Conservation (phyloP, 1,140 invertebrate species). For the Arctopsyche grandis region DNA sequence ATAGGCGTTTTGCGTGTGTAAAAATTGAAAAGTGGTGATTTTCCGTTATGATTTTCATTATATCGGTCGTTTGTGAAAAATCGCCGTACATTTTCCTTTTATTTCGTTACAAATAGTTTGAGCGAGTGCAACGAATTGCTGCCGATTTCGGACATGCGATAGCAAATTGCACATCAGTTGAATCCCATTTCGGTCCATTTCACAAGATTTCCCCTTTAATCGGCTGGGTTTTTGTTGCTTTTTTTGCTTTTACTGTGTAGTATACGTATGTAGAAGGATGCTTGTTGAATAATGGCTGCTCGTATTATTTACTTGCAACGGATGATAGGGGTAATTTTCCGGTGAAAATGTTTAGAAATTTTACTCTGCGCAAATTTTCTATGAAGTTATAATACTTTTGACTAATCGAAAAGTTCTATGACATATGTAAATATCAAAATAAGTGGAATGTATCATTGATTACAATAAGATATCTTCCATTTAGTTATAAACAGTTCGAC, state of each 20-base stretch:
- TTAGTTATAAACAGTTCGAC: too few relatives aligned
- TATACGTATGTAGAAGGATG: not conserved
- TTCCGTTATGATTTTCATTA: not conserved
- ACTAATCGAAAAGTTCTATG: too few relatives aligned
- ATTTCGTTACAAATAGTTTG: conserved; percentile 23
- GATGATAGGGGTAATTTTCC: too few relatives aligned
- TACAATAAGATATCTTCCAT: too few relatives aligned
- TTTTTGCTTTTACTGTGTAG: not conserved
- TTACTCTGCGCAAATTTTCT: too few relatives aligned
- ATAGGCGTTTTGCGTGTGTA: too few relatives aligned
- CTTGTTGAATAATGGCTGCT: too few relatives aligned
- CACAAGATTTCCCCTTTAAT: conserved; percentile 23
- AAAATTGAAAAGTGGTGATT: not conserved
- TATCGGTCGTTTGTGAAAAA: not conserved
- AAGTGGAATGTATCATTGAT: too few relatives aligned
- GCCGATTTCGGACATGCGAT: conserved; percentile 24
- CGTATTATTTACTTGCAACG: too few relatives aligned
- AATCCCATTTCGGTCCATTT: conserved; percentile 13
- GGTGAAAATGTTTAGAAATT: too few relatives aligned
- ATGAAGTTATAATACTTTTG: too few relatives aligned
- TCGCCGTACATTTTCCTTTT: conserved; percentile 4
- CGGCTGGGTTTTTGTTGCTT: not conserved
- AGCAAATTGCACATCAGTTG: conserved; percentile 12
- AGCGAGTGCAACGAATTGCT: conserved; percentile 29
- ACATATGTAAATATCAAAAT: too few relatives aligned